A percentile compares a stretch with the other conserved stretches of the same genome.
Evolutionary conservation across 2,888 invertebrate genomes (phyloP).

Genomic region (Thereva nobilitata): DNA sequence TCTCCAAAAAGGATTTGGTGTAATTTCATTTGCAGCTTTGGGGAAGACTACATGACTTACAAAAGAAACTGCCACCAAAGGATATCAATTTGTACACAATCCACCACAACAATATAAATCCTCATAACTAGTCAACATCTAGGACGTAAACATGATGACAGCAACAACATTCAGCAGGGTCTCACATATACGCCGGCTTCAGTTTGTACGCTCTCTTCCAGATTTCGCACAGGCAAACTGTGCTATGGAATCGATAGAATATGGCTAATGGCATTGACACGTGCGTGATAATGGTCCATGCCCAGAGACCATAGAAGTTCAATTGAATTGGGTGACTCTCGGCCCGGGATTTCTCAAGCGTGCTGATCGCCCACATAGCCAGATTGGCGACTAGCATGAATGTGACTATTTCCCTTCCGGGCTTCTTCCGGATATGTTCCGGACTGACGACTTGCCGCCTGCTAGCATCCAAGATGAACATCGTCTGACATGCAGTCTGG

Average conservation of each 20-base stretch:
- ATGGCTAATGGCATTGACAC: conserved; percentile 92
- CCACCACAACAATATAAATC: conserved; percentile 6
- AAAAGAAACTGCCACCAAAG: background rate
- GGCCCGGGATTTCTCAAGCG: conserved; percentile 86
- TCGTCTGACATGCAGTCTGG: conserved; percentile 87
- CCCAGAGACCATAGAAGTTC: conserved; percentile 91
- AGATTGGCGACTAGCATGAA: conserved; percentile 87
- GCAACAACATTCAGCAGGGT: conserved; percentile 42
- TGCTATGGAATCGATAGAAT: conserved; percentile 93
- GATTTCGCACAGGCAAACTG: conserved; percentile 93
- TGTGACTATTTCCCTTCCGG: conserved; percentile 91
- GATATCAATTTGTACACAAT: conserved; percentile 24
- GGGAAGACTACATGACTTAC: conserved; percentile 17
- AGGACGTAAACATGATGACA: conserved; percentile 25
- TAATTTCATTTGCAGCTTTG: conserved; percentile 8
- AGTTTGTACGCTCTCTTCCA: conserved; percentile 96
- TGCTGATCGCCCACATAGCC: conserved; percentile 94
- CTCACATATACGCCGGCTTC: conserved; percentile 82
- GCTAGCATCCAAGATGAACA: conserved; percentile 89
- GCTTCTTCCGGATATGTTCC: conserved; percentile 83
- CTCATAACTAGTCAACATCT: conserved; percentile 26
- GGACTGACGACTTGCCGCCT: conserved; percentile 79
- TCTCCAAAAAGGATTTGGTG: conserved; percentile 15
- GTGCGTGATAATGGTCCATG: conserved; percentile 94
- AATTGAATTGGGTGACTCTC: conserved; percentile 91